A percentile compares a stretch with the other conserved stretches of the same genome.
These are phyloP conservation scores for Acrobasis repandana DNA, from an alignment of 2,888 invertebrate genomes.

Conservation along the genomic window DNA sequence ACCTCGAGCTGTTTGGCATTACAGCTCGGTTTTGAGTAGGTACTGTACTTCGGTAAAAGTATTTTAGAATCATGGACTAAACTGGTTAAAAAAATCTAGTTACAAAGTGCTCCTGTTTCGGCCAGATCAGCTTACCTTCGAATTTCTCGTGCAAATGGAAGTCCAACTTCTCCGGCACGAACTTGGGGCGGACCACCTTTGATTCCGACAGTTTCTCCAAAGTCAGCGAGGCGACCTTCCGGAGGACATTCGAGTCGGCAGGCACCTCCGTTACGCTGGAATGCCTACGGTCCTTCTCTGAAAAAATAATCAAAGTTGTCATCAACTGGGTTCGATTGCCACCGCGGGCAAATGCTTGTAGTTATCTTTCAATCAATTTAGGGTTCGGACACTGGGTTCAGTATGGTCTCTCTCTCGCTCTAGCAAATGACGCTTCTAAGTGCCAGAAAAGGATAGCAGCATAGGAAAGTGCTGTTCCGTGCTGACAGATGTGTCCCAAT, in stretches of 20 bases:
- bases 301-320: slow-evolving; percentile 21
- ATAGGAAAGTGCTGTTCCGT: no score
- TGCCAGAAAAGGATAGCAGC: no score
- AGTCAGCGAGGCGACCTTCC: slow-evolving; percentile 93
- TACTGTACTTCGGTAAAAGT: no score
- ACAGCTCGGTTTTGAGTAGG: no score
- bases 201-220: slow-evolving; percentile 88
- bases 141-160: slow-evolving; percentile 95
- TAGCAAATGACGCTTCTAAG: no score
- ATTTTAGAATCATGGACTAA: no score
- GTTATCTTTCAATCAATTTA: no score
- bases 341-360: no score
- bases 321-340: neutral
- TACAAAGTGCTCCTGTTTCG: neutral
- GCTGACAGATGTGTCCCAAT: no score
- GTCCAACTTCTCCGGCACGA: slow-evolving; percentile 93
- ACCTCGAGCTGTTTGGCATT: no score
- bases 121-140: slow-evolving; percentile 86
- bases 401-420: no score
- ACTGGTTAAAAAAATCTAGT: neutral
- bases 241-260: slow-evolving; percentile 86
- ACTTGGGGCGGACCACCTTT: slow-evolving; percentile 86
- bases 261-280: slow-evolving; percentile 79
- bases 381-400: no score
- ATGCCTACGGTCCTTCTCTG: slow-evolving; percentile 68